Conservation (phyloP, 2,888 invertebrate genomes). For the Melangyna quadrimaculata region DNA sequence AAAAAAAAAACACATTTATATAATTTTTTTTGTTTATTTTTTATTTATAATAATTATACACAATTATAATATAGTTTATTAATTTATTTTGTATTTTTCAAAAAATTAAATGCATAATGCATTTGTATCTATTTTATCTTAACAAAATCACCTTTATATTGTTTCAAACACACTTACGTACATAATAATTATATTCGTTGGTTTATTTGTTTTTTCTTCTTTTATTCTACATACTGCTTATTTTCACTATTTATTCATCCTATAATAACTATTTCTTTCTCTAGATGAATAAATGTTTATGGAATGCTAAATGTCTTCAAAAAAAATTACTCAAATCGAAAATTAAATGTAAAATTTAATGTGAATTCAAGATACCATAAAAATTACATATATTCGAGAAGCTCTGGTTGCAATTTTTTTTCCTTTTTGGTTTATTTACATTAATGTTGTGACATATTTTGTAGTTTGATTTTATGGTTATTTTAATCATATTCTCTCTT, state of each 20-base stretch:
- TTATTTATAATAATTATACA: too few species aligned
- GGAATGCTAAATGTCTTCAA: slow-evolving; percentile 60
- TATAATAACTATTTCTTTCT: slow-evolving; percentile 11
- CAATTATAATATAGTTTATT: too few species aligned
- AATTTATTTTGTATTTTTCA: neutral
- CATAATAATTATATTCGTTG: neutral
- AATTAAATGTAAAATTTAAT: slow-evolving; percentile 51
- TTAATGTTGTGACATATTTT: neutral
- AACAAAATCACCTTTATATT: neutral
- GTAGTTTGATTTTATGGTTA: neutral
- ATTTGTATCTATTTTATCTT: slow-evolving; percentile 4
- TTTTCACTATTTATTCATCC: slow-evolving; percentile 9
- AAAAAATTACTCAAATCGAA: slow-evolving; percentile 44
- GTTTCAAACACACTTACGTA: neutral
- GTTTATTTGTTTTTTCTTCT: slow-evolving; percentile 4
- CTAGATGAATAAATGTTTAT: slow-evolving; percentile 64
- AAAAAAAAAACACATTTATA: slow-evolving; percentile 1
- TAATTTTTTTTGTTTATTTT: neutral
- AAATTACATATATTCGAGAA: neutral
- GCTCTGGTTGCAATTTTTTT: neutral
- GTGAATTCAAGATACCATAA: slow-evolving; percentile 24
- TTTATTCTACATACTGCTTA: neutral
- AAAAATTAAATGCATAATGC: neutral
- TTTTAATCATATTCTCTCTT: neutral
- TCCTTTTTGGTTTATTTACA: neutral